Percentiles rank a stretch among this genome's conserved stretches.
Conservation (phyloP, 2,113 vertebrate genomes). For the Lamprologus speciosus region DNA sequence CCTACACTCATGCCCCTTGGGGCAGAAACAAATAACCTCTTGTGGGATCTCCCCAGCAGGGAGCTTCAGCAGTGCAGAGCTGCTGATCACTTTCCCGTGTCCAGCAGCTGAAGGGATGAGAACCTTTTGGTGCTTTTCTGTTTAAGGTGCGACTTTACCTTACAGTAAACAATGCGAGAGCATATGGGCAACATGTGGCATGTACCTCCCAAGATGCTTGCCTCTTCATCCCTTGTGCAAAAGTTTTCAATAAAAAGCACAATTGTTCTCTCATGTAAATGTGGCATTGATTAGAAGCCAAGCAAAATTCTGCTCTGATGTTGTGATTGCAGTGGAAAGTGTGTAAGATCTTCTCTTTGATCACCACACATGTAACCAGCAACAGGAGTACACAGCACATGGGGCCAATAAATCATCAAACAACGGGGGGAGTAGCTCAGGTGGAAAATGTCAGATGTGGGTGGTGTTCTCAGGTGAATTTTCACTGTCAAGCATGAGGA, state of each 20-base stretch:
- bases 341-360: conserved; percentile 10
- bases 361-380: conserved; percentile 13
- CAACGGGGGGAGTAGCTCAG: neutral
- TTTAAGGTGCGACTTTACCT: neutral
- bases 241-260: neutral
- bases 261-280: neutral
- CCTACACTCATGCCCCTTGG: neutral
- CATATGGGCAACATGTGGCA: conserved; percentile 36
- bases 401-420: neutral
- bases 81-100: conserved; percentile 15
- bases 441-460: conserved; percentile 7
- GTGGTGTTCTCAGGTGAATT: neutral
- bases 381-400: neutral
- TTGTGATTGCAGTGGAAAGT: conserved; percentile 8
- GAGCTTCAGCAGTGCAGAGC: neutral
- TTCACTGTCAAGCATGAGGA: neutral
- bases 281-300: conserved; percentile 21
- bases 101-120: neutral
- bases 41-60: conserved; percentile 34
- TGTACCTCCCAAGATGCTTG: conserved; percentile 1
- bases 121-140: conserved; percentile 12
- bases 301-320: neutral
- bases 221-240: neutral
- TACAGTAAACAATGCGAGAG: conserved; percentile 7
- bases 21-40: conserved; percentile 27